These are phyloP conservation scores for Antrozous pallidus DNA, from an alignment of 2,797 vertebrate species.

Conservation along the genomic window DNA sequence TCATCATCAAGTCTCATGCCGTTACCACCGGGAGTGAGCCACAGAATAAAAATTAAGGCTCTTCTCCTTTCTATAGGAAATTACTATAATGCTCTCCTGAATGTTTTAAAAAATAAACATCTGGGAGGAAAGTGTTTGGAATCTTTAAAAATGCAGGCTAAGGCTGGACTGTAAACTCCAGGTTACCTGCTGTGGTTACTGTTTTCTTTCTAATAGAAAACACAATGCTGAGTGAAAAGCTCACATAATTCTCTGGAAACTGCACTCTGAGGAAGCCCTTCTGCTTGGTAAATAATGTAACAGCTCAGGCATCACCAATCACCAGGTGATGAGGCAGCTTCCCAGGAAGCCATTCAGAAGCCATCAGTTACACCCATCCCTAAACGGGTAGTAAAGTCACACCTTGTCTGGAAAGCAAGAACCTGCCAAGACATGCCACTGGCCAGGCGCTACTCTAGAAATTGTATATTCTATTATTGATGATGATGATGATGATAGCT, in stretches of 20 bases:
- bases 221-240: not conserved
- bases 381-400: not conserved
- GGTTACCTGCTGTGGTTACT: not conserved
- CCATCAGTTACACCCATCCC: not conserved
- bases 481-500: not conserved
- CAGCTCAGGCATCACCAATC: not conserved
- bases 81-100: not conserved
- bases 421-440: not conserved
- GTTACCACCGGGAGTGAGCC: not conserved
- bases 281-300: not conserved
- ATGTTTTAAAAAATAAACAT: not conserved
- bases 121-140: not conserved
- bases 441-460: not conserved
- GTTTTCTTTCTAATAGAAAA: slow-evolving; percentile 24
- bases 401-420: not conserved
- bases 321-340: not conserved
- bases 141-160: not conserved
- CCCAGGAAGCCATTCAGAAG: not conserved
- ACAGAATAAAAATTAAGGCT: not conserved
- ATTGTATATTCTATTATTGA: not conserved
- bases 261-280: not conserved
- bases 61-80: slow-evolving; percentile 15
- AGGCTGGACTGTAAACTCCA: not conserved
- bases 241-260: slow-evolving; percentile 16
- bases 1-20: not conserved